Conservation (phyloP, 2,797 vertebrate species). For the Leptatherina wallacei region DNA sequence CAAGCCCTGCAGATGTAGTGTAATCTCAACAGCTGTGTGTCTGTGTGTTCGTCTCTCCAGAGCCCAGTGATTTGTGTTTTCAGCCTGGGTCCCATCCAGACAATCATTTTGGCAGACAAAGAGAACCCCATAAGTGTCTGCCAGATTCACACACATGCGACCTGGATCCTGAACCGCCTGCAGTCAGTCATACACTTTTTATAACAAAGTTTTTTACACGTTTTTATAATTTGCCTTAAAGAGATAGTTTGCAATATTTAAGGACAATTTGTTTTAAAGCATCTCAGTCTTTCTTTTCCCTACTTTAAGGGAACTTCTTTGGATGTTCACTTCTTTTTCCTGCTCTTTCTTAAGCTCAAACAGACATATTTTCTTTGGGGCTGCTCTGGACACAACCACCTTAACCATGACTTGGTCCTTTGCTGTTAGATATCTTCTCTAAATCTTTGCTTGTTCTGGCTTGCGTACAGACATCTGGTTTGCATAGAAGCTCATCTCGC, state of each 20-base stretch:
- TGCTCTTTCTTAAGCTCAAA: background rate
- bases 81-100: slow-evolving; percentile 59
- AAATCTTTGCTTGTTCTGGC: slow-evolving; percentile 44
- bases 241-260: background rate
- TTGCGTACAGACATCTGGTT: slow-evolving; percentile 51
- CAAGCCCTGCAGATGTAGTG: slow-evolving; percentile 52
- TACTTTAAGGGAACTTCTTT: background rate
- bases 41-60: slow-evolving; percentile 37
- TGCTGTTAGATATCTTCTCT: slow-evolving; percentile 22
- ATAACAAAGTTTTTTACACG: slow-evolving; percentile 3
- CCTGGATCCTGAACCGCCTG: background rate
- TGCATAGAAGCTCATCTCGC: slow-evolving; percentile 37
- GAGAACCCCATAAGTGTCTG: slow-evolving; percentile 51
- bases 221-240: background rate
- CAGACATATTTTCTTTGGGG: background rate
- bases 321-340: background rate
- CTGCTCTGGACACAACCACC: slow-evolving; percentile 11
- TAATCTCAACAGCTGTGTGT: slow-evolving; percentile 52
- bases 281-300: background rate
- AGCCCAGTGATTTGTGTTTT: slow-evolving; percentile 60
- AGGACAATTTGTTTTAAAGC: background rate
- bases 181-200: slow-evolving; percentile 4
- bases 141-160: slow-evolving; percentile 40
- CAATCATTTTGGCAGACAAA: slow-evolving; percentile 63
- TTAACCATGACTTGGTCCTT: background rate